phyloP scores from a whole-genome alignment of 1,140 invertebrate species.

The Rhysida immarginata region DNA sequence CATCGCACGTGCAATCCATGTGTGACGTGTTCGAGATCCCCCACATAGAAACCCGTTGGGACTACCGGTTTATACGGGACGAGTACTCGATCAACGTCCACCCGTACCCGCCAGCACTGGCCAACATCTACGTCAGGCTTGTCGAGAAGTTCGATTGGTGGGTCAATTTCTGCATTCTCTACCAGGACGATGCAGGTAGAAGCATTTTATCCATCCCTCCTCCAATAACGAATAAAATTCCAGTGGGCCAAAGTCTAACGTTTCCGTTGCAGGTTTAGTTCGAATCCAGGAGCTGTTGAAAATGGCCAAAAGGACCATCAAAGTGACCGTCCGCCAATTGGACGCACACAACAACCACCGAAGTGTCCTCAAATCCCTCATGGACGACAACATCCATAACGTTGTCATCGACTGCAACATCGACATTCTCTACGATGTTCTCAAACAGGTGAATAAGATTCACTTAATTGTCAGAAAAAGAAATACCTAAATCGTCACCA shows the following conservation, averaged over 20 bases:
- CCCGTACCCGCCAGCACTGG: conserved; percentile 38
- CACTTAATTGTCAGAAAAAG: background rate
- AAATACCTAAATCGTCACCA: background rate
- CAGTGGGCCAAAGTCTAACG: background rate
- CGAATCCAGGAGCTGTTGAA: conserved; percentile 9
- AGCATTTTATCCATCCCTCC: background rate
- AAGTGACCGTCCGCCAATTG: background rate
- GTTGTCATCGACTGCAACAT: conserved; percentile 61
- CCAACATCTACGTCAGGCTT: conserved; percentile 27
- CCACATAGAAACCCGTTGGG: conserved; percentile 58
- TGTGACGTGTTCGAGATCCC: conserved; percentile 74
- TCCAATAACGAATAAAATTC: background rate
- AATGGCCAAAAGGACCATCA: background rate
- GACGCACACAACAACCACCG: conserved; percentile 32
- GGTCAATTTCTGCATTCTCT: conserved; percentile 31
- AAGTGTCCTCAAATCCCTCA: conserved; percentile 59
- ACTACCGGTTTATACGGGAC: conserved; percentile 38
- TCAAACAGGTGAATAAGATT: conserved; percentile 42
- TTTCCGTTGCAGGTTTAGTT: conserved; percentile 23
- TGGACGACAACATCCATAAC: conserved; percentile 45
- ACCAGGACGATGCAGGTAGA: conserved; percentile 29
- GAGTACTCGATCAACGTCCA: conserved; percentile 61
- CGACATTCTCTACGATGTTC: conserved; percentile 44
- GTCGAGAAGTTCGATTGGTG: conserved; percentile 29
- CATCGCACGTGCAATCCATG: conserved; percentile 64